These are phyloP conservation scores for Epizoanthus scotinus DNA, from an alignment of 92 coral and sea anemone genomes.

Conservation along the genomic window DNA sequence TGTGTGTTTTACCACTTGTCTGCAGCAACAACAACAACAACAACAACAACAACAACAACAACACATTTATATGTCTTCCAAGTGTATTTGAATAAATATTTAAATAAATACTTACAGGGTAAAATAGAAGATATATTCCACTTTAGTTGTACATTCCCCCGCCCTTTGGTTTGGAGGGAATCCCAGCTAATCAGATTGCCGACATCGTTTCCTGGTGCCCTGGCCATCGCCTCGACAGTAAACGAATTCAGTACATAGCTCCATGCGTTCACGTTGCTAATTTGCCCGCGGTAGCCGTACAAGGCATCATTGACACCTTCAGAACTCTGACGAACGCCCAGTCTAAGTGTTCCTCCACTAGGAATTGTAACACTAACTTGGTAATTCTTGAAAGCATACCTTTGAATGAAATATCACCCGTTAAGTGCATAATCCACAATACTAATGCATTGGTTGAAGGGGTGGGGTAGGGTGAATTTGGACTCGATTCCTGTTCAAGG, in stretches of 20 bases:
- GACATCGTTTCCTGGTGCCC: not conserved
- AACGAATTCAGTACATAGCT: not conserved
- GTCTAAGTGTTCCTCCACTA: constrained; percentile 2
- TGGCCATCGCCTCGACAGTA: constrained; percentile 6
- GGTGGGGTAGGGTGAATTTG: not conserved
- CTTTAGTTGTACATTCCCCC: constrained; percentile 12
- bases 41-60: too few species aligned
- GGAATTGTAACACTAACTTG: not conserved
- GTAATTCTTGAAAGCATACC: not conserved
- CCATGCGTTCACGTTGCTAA: constrained; percentile 11
- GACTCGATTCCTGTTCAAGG: too few species aligned
- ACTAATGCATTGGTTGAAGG: not conserved
- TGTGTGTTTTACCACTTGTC: too few species aligned
- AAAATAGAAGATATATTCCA: not conserved
- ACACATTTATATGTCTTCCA: too few species aligned
- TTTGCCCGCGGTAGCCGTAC: not conserved
- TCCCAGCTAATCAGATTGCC: constrained; percentile 1
- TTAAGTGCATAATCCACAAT: not conserved
- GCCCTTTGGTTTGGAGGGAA: not conserved
- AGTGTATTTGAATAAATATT: too few species aligned
- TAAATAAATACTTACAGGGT: not conserved
- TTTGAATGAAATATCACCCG: not conserved
- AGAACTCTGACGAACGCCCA: not conserved
- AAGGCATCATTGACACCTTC: not conserved
- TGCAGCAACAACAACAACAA: too few species aligned